Evolutionary conservation across 2,113 vertebrate species (phyloP), one percentile per base, ranked within the genome.

Genomic region (Pachypanchax playfairii): DNA sequence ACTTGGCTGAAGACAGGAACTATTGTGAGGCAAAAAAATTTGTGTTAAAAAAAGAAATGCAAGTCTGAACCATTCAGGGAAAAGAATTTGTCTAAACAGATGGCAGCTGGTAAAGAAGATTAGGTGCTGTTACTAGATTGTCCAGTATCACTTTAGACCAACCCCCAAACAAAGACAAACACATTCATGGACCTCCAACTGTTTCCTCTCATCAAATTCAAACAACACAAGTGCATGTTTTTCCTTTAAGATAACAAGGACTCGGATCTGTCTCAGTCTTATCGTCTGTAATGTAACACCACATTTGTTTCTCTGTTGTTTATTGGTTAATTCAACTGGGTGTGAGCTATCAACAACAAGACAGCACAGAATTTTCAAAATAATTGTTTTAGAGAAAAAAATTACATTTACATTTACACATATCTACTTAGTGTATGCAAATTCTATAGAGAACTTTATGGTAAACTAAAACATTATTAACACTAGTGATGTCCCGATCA

Each of bases 41-140:
- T 57, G 57, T 26, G 31, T 4, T 13, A 22, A 28, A 57, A 47
- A 43, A 41, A 41, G 48, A 54, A 46, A 60, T 4, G 22, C 4
- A 43, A 42, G 43, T 4, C 4, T 46, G 36, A 48, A n/a, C 20
- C 18, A 1, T 21, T 12, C 7, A 54, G 51, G 69, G 51, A 80
- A 56, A 56, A 36, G 62, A 31, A 13, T 29, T 53, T 74, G 72
- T 80, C 65, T 74, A 82, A 85, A 80, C 85, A 89, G 87, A 90
- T 85, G 90, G 84, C 79, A 73, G 76, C 85, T 87, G 82, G 79
- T 66, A 65, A 86, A 85, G 87, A 75, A 86, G 90, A 90, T 91
- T 91, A 90, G 47, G 5, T 15, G 24, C 53, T 73, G 80, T 46
- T 80, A 71, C 69, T 73, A 65, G 74, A 53, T 71, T 28, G 52